These are phyloP conservation scores for Menidia beryllina DNA, from an alignment of 2,113 vertebrate species.

Conservation along the genomic window DNA sequence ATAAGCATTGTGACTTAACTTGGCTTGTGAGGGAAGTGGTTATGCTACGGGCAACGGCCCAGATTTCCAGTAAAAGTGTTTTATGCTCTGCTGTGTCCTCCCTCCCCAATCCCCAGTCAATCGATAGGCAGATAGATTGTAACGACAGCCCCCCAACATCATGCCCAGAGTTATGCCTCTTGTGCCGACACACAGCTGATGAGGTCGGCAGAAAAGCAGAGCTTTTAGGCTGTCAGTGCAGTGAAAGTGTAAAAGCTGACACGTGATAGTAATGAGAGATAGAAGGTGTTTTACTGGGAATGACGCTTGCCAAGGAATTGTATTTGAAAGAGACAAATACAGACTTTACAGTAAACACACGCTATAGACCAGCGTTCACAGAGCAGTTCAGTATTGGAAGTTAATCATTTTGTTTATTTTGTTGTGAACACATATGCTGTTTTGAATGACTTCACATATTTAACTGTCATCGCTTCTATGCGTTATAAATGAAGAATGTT, in stretches of 20 bases:
- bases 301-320: slow-evolving; percentile 29
- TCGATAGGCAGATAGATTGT: slow-evolving; percentile 70
- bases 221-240: slow-evolving; percentile 49
- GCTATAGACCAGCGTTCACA: slow-evolving; percentile 20
- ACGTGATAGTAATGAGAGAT: slow-evolving; percentile 54
- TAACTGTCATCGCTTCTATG: slow-evolving; percentile 2
- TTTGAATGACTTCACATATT: slow-evolving; percentile 15
- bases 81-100: slow-evolving; percentile 51
- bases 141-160: slow-evolving; percentile 57
- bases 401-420: slow-evolving; percentile 30
- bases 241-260: slow-evolving; percentile 64
- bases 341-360: slow-evolving; percentile 23
- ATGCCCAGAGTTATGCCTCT: slow-evolving; percentile 62
- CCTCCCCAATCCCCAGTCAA: slow-evolving; percentile 46
- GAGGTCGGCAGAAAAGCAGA: slow-evolving; percentile 64
- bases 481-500: slow-evolving; percentile 4
- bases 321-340: slow-evolving; percentile 29
- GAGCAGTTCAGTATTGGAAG: neutral
- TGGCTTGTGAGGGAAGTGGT: slow-evolving; percentile 27
- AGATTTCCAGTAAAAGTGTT: slow-evolving; percentile 73
- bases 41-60: slow-evolving; percentile 37
- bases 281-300: slow-evolving; percentile 39
- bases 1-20: slow-evolving; percentile 42
- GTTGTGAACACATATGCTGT: slow-evolving; percentile 14
- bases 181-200: slow-evolving; percentile 63